phyloP scores from a whole-genome alignment of 2,113 vertebrate genomes.

The Okapia johnstoni region DNA sequence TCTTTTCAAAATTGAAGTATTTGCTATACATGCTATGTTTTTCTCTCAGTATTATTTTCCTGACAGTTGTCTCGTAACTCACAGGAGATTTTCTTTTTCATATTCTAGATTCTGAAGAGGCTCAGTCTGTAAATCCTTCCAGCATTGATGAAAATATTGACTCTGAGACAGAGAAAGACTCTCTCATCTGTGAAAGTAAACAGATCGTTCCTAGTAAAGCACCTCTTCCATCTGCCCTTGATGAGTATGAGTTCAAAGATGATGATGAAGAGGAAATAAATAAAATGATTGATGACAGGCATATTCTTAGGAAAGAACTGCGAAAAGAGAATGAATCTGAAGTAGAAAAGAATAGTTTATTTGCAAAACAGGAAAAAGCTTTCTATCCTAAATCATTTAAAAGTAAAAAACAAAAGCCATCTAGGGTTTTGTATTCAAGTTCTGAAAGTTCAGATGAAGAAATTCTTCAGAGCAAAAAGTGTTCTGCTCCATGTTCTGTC shows the following conservation, averaged over 20 bases:
- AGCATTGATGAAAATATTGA: slow-evolving; percentile 95
- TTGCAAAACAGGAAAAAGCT: slow-evolving; percentile 89
- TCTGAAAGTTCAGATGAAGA: slow-evolving; percentile 95
- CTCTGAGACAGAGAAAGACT: slow-evolving; percentile 95
- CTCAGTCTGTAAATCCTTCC: slow-evolving; percentile 93
- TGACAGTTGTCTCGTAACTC: slow-evolving; percentile 23
- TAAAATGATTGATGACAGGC: slow-evolving; percentile 92
- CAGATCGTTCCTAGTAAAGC: slow-evolving; percentile 82
- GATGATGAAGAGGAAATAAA: slow-evolving; percentile 88
- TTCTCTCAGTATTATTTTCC: neutral
- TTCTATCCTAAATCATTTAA: slow-evolving; percentile 86
- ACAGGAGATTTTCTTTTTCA: slow-evolving; percentile 62
- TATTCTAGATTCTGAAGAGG: slow-evolving; percentile 93
- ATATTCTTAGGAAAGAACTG: slow-evolving; percentile 91
- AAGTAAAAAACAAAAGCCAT: slow-evolving; percentile 90
- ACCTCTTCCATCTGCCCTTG: slow-evolving; percentile 87
- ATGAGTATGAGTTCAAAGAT: slow-evolving; percentile 99
- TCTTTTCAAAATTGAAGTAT: slow-evolving; percentile 17
- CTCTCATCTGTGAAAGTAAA: slow-evolving; percentile 84
- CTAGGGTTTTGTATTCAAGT: slow-evolving; percentile 90
- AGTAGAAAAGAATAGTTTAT: slow-evolving; percentile 86
- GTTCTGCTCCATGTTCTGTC: slow-evolving; percentile 85
- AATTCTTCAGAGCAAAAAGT: slow-evolving; percentile 87
- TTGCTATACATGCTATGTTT: neutral
- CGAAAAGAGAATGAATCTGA: slow-evolving; percentile 90